Percentiles rank a stretch among this genome's conserved stretches.
Conservation (phyloP, 1,140 invertebrate genomes). For the Diabrotica virgifera region DNA sequence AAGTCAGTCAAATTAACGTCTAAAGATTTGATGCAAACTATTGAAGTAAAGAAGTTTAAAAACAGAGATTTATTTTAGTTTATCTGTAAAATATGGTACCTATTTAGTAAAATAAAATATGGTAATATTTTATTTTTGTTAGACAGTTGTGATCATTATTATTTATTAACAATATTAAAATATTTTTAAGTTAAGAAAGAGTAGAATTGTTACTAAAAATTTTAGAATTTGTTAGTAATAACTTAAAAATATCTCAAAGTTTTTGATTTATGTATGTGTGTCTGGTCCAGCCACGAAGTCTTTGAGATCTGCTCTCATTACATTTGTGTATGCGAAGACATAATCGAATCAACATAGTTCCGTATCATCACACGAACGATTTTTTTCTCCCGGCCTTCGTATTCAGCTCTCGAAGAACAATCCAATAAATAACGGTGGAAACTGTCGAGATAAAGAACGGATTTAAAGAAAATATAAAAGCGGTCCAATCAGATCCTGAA, state of each 20-base stretch:
- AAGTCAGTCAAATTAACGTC: too few relatives aligned
- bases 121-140: too few relatives aligned
- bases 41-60: too few relatives aligned
- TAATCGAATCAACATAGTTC: background rate
- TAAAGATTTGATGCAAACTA: too few relatives aligned
- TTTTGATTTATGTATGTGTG: background rate
- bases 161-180: too few relatives aligned
- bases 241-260: background rate
- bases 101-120: too few relatives aligned
- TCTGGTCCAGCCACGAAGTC: background rate
- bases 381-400: background rate
- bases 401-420: background rate
- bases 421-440: slow-evolving; percentile 2
- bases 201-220: background rate
- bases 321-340: background rate
- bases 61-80: too few relatives aligned
- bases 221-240: too few relatives aligned
- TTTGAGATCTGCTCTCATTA: background rate
- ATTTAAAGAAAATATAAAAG: slow-evolving; percentile 27
- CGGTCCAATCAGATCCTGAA: slow-evolving; percentile 22
- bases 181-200: too few relatives aligned
- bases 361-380: background rate
- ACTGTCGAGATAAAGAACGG: slow-evolving; percentile 21
- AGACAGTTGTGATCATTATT: too few relatives aligned
- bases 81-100: too few relatives aligned